Conservation (phyloP, 2,113 vertebrate genomes). For the Poicephalus meyeri region DNA sequence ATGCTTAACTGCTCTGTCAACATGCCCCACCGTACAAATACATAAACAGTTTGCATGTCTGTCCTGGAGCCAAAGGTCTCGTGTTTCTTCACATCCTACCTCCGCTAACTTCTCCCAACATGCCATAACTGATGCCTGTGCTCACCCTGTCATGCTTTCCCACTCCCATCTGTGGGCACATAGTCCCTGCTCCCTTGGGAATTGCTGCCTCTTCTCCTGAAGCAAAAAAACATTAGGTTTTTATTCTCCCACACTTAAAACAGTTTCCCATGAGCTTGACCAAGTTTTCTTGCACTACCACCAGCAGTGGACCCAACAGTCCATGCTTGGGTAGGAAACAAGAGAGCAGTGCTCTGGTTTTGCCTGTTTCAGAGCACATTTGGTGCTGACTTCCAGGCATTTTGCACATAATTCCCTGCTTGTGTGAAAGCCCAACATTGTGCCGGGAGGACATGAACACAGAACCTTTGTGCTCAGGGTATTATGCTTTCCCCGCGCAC, state of each 20-base stretch:
- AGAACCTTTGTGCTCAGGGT: constrained; percentile 66
- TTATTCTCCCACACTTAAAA: background rate
- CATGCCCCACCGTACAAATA: background rate
- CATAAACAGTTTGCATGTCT: background rate
- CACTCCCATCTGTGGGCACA: accelerated
- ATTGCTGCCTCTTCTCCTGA: background rate
- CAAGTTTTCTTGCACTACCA: background rate
- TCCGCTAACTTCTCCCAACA: background rate
- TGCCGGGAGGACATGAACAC: constrained; percentile 43
- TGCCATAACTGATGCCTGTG: accelerated
- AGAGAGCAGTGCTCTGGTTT: background rate
- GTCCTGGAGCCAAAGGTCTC: background rate
- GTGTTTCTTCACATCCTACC: background rate
- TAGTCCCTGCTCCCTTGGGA: background rate
- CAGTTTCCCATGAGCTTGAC: background rate
- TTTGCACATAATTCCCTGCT: constrained; percentile 15
- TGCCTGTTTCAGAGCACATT: background rate
- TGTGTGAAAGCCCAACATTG: background rate
- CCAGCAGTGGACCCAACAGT: background rate
- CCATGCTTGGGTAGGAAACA: background rate
- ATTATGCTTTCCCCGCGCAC: background rate
- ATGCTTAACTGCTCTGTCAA: background rate
- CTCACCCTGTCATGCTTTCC: accelerated
- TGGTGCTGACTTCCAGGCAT: background rate
- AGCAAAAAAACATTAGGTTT: accelerated